Evolutionary conservation across 2,888 invertebrate species (phyloP).

Genomic region (Sepioteuthis lessoniana): DNA sequence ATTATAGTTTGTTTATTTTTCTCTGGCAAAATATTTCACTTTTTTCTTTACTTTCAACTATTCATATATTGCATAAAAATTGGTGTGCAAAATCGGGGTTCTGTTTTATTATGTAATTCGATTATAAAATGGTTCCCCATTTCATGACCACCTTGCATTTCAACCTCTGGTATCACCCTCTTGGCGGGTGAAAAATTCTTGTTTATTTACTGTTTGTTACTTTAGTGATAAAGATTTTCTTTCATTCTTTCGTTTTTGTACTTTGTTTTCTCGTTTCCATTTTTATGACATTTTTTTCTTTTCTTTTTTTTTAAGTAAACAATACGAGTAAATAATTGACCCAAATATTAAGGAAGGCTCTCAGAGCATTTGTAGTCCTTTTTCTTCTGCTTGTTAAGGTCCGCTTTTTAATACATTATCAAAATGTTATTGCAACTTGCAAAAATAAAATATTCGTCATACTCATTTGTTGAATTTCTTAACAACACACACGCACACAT

Average conservation of each 20-base stretch:
- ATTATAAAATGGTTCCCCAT: not conserved
- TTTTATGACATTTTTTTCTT: not conserved
- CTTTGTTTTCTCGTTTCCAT: not conserved
- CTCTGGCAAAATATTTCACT: not conserved
- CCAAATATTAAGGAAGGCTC: no score
- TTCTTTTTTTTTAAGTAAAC: not conserved
- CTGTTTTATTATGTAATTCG: not conserved
- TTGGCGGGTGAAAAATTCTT: not conserved
- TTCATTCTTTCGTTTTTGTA: not conserved
- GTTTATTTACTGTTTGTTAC: no score
- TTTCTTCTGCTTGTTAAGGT: no score
- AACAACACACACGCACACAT: no score
- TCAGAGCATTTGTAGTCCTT: no score
- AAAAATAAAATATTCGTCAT: no score
- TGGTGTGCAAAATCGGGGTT: not conserved
- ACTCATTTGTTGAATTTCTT: no score
- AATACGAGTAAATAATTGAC: no score
- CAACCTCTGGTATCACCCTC: not conserved
- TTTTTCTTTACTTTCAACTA: not conserved
- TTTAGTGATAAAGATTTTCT: not conserved
- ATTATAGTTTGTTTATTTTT: not conserved
- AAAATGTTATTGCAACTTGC: no score
- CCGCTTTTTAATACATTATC: no score
- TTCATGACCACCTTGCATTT: not conserved
- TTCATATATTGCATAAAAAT: not conserved